A percentile compares a stretch with the other conserved stretches of the same genome.
Conservation (phyloP, 2,797 vertebrate genomes). For the Glyptemys insculpta region DNA sequence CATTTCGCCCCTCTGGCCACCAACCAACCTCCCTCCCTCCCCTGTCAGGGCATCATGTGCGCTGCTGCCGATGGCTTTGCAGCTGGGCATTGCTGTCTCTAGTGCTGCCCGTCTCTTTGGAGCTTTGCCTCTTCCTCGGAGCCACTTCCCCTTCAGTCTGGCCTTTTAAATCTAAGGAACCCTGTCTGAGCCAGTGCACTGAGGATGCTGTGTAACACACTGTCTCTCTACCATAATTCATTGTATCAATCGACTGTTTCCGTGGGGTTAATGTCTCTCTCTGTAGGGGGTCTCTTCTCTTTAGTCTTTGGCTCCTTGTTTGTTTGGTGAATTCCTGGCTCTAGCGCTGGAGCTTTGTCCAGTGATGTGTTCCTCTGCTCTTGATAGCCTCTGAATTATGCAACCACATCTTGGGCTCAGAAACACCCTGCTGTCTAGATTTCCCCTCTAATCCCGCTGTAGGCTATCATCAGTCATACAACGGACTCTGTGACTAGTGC, state of each 20-base stretch:
- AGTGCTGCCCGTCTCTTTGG: too few relatives aligned
- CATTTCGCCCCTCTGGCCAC: background rate
- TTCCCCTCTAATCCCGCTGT: slow-evolving; percentile 50
- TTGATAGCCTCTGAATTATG: background rate
- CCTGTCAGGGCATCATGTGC: background rate
- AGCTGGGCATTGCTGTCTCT: background rate
- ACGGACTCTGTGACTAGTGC: slow-evolving; percentile 63
- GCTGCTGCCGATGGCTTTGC: background rate
- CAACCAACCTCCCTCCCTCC: too few relatives aligned
- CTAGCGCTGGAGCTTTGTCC: background rate
- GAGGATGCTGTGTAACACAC: slow-evolving; percentile 5
- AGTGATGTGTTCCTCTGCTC: background rate
- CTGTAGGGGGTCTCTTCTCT: background rate
- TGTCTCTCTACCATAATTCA: background rate
- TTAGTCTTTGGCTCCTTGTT: background rate
- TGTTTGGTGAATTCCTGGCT: background rate
- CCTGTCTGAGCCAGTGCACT: background rate
- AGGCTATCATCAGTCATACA: slow-evolving; percentile 66
- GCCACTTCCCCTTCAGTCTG: background rate
- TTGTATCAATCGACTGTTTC: background rate
- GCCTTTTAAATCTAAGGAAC: background rate
- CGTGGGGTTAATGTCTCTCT: background rate
- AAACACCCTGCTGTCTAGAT: background rate
- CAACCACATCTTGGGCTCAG: fast-evolving
- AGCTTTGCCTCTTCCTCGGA: background rate